These are phyloP conservation scores for Zapus hudsonius DNA, from an alignment of 2,113 vertebrate species.

Conservation along the genomic window DNA sequence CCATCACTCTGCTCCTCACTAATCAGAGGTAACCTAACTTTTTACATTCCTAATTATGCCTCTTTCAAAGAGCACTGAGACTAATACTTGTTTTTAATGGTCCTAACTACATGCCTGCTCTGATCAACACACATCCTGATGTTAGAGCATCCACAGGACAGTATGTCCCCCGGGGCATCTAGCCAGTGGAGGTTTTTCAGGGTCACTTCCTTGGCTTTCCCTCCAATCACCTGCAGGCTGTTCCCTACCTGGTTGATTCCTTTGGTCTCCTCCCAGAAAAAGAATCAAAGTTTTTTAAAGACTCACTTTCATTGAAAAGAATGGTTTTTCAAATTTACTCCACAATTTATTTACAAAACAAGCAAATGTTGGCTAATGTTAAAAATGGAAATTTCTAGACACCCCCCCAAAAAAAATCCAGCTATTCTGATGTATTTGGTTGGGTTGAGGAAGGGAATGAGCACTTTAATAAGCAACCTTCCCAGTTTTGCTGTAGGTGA, in stretches of 20 bases:
- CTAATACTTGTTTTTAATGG: conserved; percentile 70
- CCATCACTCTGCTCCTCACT: conserved; percentile 69
- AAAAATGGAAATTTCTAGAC: neutral
- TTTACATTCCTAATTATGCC: conserved; percentile 71
- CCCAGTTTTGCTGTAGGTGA: neutral
- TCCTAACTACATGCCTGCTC: conserved; percentile 51
- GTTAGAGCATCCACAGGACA: conserved; percentile 16
- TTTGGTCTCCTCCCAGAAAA: conserved; percentile 17
- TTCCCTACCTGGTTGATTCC: neutral
- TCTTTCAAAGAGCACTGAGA: conserved; percentile 71
- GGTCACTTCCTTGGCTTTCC: conserved; percentile 47
- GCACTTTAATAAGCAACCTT: neutral
- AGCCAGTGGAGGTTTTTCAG: neutral
- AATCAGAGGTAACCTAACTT: conserved; percentile 77
- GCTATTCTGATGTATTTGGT: neutral
- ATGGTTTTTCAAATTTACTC: conserved; percentile 29
- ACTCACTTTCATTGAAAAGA: neutral
- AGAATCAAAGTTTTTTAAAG: conserved; percentile 29
- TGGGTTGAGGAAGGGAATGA: neutral
- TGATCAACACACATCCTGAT: neutral
- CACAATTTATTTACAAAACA: neutral
- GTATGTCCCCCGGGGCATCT: conserved; percentile 52
- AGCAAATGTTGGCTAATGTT: neutral
- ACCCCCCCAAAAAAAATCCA: neutral
- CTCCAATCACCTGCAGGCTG: conserved; percentile 19